Evolutionary conservation across 1,140 invertebrate species (phyloP), one percentile per base, ranked within the genome.

Genomic region (Mercenaria mercenaria): DNA sequence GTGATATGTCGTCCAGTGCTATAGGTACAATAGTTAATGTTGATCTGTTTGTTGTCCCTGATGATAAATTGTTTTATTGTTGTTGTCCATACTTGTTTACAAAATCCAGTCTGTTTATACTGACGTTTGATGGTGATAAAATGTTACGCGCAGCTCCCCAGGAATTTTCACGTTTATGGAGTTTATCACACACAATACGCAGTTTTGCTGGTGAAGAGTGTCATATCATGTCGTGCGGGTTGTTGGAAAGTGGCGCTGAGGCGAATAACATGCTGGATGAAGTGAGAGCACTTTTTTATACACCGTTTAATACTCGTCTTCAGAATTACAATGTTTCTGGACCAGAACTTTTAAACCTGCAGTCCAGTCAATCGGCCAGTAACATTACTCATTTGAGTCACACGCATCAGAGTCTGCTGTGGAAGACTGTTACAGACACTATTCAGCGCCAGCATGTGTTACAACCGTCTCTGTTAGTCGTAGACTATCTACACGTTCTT

Each of bases 51-150:
- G 72, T 90, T 11, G 61, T 86, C 26, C 34, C 76, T 1, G 89
- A 90, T 47, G 89, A 90, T n/a, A 79, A 59, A 29, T 47, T 90
- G 20, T 90, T 90, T 39, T 76, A 85, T 37, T 39, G 26, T 34
- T 90, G 89, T 43, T 86, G 89, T 81, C 39, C 23, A 37, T 90
- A 86, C 47, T 39, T 90, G 11, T 90, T 90, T 29, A 86, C 89
- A 41, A 90, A 90, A 47, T 86, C 67, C 56, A 80, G 82, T 74
- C 26, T 90, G 37, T 90, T 90, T 81, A 76, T 90, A 23, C 37
- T 90, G 50, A 90, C 89, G 11, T 90, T 90, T 86, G 81, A 90
- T 81, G 82, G 89, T 50, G 89, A 39, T 52, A 90, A 90, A 72
- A 67, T 90, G 39, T 39, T 90, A 23, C 34, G 77, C 37, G 41